Percentiles rank a stretch among this genome's conserved stretches.
These are phyloP conservation scores for Sesamia nonagrioides DNA, from an alignment of 1,140 invertebrate species.

Conservation along the genomic window DNA sequence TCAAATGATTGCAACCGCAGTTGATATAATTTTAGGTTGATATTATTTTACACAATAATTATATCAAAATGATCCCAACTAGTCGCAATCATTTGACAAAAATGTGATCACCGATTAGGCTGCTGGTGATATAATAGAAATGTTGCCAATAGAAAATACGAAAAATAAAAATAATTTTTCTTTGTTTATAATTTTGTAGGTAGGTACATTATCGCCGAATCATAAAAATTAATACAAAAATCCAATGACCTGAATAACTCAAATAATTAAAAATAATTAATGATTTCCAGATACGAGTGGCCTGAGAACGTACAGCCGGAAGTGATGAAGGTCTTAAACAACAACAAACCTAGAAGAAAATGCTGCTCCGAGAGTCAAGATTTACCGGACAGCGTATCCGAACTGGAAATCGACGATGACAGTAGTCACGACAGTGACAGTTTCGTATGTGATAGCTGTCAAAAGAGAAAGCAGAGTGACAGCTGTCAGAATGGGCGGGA, in stretches of 20 bases:
- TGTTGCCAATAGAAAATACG: too few species aligned
- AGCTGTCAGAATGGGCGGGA: constrained; percentile 38
- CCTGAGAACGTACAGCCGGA: constrained; percentile 74
- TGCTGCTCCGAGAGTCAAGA: constrained; percentile 64
- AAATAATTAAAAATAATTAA: constrained; percentile 12
- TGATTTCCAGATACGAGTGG: constrained; percentile 77
- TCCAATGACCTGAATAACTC: background rate
- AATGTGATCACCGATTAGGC: too few species aligned
- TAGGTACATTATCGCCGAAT: too few species aligned
- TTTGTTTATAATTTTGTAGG: too few species aligned
- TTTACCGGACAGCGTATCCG: constrained; percentile 51
- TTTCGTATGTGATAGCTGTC: constrained; percentile 55
- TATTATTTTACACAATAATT: too few species aligned
- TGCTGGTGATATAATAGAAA: too few species aligned
- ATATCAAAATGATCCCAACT: too few species aligned
- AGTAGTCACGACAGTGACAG: constrained; percentile 58
- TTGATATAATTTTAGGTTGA: too few species aligned
- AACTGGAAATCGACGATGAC: constrained; percentile 47
- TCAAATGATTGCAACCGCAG: too few species aligned
- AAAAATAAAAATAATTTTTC: too few species aligned
- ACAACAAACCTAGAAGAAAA: constrained; percentile 51
- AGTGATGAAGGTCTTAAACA: constrained; percentile 70
- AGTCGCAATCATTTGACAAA: too few species aligned
- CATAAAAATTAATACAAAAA: background rate
- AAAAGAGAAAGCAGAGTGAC: constrained; percentile 52